Evolutionary conservation across 2,113 vertebrate species (phyloP), one percentile per base, ranked within the genome.

Genomic region (Gobius niger): DNA sequence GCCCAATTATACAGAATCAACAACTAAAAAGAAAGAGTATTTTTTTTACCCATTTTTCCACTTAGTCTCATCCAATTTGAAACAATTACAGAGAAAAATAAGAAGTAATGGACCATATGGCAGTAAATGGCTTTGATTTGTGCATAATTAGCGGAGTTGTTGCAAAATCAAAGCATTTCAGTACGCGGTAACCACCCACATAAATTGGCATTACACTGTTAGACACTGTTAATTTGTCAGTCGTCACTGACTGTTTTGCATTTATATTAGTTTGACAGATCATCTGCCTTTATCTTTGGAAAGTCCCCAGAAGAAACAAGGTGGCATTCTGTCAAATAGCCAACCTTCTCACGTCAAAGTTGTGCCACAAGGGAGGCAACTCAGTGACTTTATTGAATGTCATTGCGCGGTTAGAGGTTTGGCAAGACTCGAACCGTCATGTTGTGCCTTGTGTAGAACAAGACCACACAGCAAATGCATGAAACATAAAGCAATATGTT

Each of bases 81-180:
- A n/a, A 14, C 52, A 6, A 69, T 46, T 77, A 56, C 12, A 51
- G 15, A 63, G 59, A 64, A 64, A 18, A 65, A 66, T 54, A 56
- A 54, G 41, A 14, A 1, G 18, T 47, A 18, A 64, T 51, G 14
- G 4, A 44, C 57, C 57, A 7, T n/a, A 10, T 60, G 42, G 15
- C 41, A 15, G 6, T 42, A 60, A n/a, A 60, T 42, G 6, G 6
- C 40, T 44, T 56, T 44, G 14, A 60, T n/a, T 41, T n/a, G n/a
- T 60, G 57, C 15, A 9, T 60, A 60, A 46, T 62, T 14, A 49
- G 15, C 1, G 12, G n/a, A 11, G 51, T 6, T 24, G 7, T 50
- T 44, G 15, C 24, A 44, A 53, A 56, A 57, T 6, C 61, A 65
- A 56, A 47, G 13, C 18, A 15, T 15, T 40, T 57, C 54, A 57